Evolutionary conservation across 2,888 invertebrate genomes (phyloP).

Genomic region (Lasioglossum malachurum): DNA sequence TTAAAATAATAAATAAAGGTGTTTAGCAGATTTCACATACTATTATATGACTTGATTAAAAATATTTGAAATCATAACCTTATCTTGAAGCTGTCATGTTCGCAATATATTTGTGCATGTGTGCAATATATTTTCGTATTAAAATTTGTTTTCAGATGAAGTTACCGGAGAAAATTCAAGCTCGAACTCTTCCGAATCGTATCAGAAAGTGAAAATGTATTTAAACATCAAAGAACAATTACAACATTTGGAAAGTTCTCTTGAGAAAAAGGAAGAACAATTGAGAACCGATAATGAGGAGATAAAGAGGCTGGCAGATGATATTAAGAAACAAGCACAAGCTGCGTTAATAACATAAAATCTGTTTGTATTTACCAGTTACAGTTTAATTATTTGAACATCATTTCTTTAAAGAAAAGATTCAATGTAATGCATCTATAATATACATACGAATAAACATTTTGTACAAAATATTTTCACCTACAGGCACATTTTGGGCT

Average conservation of each 20-base stretch:
- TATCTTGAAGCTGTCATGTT: constrained; percentile 20
- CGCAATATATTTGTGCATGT: neutral
- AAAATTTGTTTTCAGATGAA: constrained; percentile 82
- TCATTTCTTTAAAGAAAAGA: constrained; percentile 1
- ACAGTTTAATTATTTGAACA: constrained; percentile 1
- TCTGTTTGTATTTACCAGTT: constrained; percentile 12
- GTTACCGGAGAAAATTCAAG: constrained; percentile 77
- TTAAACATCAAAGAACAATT: constrained; percentile 81
- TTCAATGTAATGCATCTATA: constrained; percentile 2
- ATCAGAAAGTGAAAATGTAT: constrained; percentile 79
- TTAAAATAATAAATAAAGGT: constrained; percentile 75
- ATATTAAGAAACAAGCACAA: constrained; percentile 83
- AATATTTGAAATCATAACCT: constrained; percentile 46
- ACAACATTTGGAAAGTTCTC: constrained; percentile 74
- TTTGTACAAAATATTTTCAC: constrained; percentile 20
- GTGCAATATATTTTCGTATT: neutral
- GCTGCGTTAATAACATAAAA: constrained; percentile 77
- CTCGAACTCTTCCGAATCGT: constrained; percentile 74
- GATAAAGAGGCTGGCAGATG: constrained; percentile 81
- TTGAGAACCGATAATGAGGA: constrained; percentile 78
- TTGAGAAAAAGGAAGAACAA: constrained; percentile 76
- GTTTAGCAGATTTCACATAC: constrained; percentile 22
- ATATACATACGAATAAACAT: constrained; percentile 12
- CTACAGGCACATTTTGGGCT: neutral
- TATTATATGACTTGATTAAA: constrained; percentile 24